Percentiles rank a stretch among this genome's conserved stretches.
Evolutionary conservation across 1,140 invertebrate species (phyloP).

Genomic region (Micrasema longulum): DNA sequence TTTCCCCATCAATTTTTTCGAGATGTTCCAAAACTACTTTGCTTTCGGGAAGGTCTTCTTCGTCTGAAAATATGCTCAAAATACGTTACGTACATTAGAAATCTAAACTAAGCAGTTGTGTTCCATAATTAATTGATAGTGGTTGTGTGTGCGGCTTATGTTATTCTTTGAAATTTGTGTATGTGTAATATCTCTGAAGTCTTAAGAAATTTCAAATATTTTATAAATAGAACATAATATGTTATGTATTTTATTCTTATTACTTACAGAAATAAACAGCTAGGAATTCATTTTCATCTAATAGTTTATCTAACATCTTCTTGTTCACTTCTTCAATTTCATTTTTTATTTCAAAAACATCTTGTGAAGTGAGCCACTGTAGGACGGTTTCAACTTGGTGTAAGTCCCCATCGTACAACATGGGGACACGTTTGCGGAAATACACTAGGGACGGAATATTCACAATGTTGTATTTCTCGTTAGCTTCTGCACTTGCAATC

Average conservation of each 20-base stretch:
- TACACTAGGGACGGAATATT: conserved; percentile 90
- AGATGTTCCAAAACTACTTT: conserved; percentile 83
- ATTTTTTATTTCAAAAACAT: conserved; percentile 95
- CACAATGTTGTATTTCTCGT: conserved; percentile 83
- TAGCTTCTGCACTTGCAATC: conserved; percentile 86
- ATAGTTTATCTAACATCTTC: conserved; percentile 93
- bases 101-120: too few species aligned
- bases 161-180: too few species aligned
- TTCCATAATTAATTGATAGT: too few species aligned
- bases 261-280: conserved; percentile 95
- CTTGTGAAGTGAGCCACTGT: conserved; percentile 92
- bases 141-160: too few species aligned
- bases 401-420: conserved; percentile 92
- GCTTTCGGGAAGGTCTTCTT: conserved; percentile 83
- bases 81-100: too few species aligned
- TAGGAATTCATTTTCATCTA: conserved; percentile 94
- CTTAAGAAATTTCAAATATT: too few species aligned
- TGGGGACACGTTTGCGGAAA: conserved; percentile 86
- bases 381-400: conserved; percentile 88
- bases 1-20: conserved; percentile 93
- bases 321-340: conserved; percentile 96
- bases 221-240: too few species aligned
- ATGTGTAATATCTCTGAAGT: too few species aligned
- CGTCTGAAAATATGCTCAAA: conserved; percentile 72
- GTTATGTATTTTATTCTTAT: background rate